Evolutionary conservation across 2,113 vertebrate genomes (phyloP).

Genomic region (Mesembrinibis cayennensis): DNA sequence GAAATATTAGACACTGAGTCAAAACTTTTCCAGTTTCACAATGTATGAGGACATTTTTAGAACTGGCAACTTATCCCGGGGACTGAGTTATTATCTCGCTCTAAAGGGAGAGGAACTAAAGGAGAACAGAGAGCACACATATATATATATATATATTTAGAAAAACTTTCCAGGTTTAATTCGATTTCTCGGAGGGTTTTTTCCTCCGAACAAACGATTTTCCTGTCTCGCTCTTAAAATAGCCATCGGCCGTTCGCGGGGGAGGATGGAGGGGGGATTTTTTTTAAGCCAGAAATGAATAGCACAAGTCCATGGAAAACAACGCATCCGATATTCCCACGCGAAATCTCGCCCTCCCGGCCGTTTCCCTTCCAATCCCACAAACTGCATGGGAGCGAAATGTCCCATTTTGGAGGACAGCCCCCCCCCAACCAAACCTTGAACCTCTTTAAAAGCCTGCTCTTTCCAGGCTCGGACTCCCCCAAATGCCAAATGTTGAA

Average conservation of each 20-base stretch:
- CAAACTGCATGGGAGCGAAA: not conserved
- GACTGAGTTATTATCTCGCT: not conserved
- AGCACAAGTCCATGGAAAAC: not conserved
- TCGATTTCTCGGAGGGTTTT: not conserved
- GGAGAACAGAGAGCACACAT: not conserved
- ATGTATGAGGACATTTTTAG: not conserved
- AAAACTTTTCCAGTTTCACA: constrained; percentile 31
- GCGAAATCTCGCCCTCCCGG: not conserved
- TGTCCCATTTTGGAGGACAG: not conserved
- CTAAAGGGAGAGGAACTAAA: not conserved
- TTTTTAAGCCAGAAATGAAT: not conserved
- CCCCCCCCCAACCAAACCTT: not conserved
- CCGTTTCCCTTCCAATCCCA: not conserved
- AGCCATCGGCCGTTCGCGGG: not conserved
- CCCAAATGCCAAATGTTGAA: not conserved
- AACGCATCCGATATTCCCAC: not conserved
- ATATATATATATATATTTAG: not conserved
- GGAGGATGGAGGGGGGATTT: rapidly evolving
- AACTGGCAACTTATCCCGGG: not conserved
- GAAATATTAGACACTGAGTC: constrained; percentile 64
- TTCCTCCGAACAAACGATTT: not conserved
- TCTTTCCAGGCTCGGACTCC: not conserved
- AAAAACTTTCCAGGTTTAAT: not conserved
- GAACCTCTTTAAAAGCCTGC: not conserved
- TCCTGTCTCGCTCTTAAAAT: not conserved